Conservation (phyloP, 2,888 invertebrate genomes). For the Phalera bucephala region DNA sequence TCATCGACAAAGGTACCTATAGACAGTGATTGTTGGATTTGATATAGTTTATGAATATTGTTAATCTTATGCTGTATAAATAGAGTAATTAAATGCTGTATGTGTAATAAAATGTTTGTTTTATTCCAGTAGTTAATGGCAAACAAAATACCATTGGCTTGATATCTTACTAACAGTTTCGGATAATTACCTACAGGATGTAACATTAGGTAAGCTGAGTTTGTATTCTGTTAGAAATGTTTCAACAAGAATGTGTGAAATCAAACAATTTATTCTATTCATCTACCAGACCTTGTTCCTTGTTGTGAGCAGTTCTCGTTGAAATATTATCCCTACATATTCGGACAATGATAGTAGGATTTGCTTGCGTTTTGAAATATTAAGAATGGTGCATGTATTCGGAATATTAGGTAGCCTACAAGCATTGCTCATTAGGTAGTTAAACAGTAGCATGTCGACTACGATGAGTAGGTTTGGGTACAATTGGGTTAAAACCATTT, state of each 20-base stretch:
- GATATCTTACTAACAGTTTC: constrained; percentile 52
- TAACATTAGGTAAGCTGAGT: constrained; percentile 69
- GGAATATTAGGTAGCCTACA: constrained; percentile 19
- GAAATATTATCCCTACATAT: too few relatives aligned
- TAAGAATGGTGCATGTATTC: constrained; percentile 43
- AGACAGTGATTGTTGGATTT: constrained; percentile 83
- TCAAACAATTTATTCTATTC: too few relatives aligned
- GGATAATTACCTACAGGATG: constrained; percentile 52
- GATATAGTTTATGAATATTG: constrained; percentile 83
- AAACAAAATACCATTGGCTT: constrained; percentile 44
- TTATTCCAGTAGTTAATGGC: constrained; percentile 65
- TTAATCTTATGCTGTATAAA: constrained; percentile 83
- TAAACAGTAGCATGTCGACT: constrained; percentile 17
- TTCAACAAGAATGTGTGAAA: constrained; percentile 50
- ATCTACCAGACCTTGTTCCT: too few relatives aligned
- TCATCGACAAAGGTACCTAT: constrained; percentile 76
- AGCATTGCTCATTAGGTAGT: constrained; percentile 12
- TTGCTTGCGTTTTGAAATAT: constrained; percentile 28
- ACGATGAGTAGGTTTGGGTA: constrained; percentile 1
- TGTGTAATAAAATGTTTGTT: constrained; percentile 78
- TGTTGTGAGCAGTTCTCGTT: too few relatives aligned
- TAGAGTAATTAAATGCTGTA: constrained; percentile 83
- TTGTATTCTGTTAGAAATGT: constrained; percentile 48
- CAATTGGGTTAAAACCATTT: background rate
- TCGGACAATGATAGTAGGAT: too few relatives aligned